Base-by-base conservation (phyloP, 2,797 vertebrate species). In the Ctenopoma kingsleyae region DNA sequence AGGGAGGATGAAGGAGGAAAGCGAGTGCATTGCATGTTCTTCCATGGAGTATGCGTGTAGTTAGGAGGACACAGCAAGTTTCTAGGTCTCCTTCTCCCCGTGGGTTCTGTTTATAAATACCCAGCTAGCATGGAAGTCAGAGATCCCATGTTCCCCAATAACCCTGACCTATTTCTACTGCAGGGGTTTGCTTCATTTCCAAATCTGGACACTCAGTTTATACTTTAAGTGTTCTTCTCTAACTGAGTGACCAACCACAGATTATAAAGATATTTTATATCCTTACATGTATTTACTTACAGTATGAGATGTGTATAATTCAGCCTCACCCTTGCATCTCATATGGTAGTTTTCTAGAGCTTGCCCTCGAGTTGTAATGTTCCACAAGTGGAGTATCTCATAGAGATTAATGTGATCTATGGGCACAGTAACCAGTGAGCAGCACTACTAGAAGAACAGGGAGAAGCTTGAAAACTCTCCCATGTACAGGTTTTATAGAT, bases 91-190 rank as follows among this genome's bases (percentile, higher is more conserved):
- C 76, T 87, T 36, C 74, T 90, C 85, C 88, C 88, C 68, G 78
- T 87, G 88, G 85, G 85, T 78, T 85, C 80, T 88, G 87, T 91
- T 91, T 93, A 94, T 93, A 93, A 94, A 94, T 93, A 94, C 81
- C 87, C 88, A 80, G 72, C 81, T 76, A 83, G 77, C 78, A 81
- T 88, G 85, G 88, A 87, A 88, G 91, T 89, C 90, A 91, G 87
- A 83, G 84, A 91, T 91, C 82, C 86, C 87, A 84, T 91, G 90
- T 91, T 91, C 88, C 84, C 86, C 88, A 87, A 93, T 86, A 91
- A 93, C 89, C 90, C 92, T 94, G 93, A 93, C 93, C 93, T 87
- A 93, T 86, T 94, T 94, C 86, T 51, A 40, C 44, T 66, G 60
- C 79, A 55, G 67, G 69, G 78, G 51, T 83, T 81, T 77, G 60